These are phyloP conservation scores for Hassar affinis DNA, from an alignment of 2,113 vertebrate genomes.

Conservation along the genomic window DNA sequence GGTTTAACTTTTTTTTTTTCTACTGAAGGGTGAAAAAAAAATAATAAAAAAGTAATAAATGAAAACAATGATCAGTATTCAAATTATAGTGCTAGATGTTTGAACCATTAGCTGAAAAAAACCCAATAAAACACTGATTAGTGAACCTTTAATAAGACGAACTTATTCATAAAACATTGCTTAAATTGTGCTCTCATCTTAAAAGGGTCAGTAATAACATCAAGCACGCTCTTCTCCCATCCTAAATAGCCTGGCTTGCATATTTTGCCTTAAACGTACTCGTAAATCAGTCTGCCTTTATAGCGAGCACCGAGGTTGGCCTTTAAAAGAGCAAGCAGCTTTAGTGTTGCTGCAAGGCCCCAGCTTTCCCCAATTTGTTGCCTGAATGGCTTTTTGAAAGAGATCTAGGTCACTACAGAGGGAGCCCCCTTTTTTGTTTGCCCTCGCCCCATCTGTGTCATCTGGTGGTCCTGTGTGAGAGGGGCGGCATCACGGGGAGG, in stretches of 20 bases:
- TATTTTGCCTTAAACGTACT: slow-evolving; percentile 29
- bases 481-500: slow-evolving; percentile 70
- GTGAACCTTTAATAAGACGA: not conserved
- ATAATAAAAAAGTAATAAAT: not conserved
- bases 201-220: not conserved
- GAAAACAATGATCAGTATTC: not conserved
- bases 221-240: not conserved
- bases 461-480: slow-evolving; percentile 88
- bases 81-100: too few relatives aligned
- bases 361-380: slow-evolving; percentile 85
- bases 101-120: not conserved
- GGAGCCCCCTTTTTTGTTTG: slow-evolving; percentile 82
- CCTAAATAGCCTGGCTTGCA: not conserved
- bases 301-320: slow-evolving; percentile 68
- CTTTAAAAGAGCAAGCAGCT: slow-evolving; percentile 77
- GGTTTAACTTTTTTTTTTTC: not conserved
- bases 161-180: not conserved
- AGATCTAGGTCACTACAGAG: slow-evolving; percentile 84
- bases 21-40: not conserved
- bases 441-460: slow-evolving; percentile 94
- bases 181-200: not conserved
- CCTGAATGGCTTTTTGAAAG: slow-evolving; percentile 87
- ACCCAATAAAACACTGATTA: not conserved
- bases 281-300: slow-evolving; percentile 75
- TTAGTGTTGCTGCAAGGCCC: slow-evolving; percentile 70